Base-by-base conservation (phyloP, 2,113 vertebrate genomes). In the Chaetura pelagica region DNA sequence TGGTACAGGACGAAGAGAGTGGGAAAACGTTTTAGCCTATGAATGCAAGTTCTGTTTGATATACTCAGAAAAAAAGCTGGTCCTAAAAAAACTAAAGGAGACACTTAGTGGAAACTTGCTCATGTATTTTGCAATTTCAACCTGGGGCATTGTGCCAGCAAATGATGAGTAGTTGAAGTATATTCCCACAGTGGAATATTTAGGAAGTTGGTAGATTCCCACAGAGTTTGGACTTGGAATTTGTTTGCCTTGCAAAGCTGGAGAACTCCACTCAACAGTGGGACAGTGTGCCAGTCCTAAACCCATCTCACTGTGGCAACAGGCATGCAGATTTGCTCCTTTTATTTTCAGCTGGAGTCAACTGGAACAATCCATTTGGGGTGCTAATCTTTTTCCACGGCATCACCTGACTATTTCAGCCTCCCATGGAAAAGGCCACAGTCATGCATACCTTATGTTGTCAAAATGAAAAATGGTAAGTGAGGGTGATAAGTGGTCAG, bases 271-370 rank as follows among this genome's bases (percentile, higher is more conserved):
- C 44, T 85, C 35, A 13, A 11, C 19, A 5, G 64, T 0, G 6
- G 49, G 61, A 22, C 27, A 30, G 66, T 3, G n/a, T 24, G 72
- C 42, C 58, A 59, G 63, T 80, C n/a, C 51, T 32, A 48, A 91
- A 57, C 30, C 34, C 59, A 17, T 59, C 0, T 11, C 57, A 17
- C 44, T 69, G 89, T 12, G 4, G 58, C 74, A 27, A 20, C 2
- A 9, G 42, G 58, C 48, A 13, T 5, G 0, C 0, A 4, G 34
- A 42, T 77, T 34, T 1, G 5, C 51, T 42, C 46, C 69, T 74
- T 55, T 40, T 55, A 52, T 84, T 90, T 93, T 87, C 68, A 75
- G 21, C 32, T 49, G 87, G 64, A n/a, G 95, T 84, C 75, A 32
- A 4, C 58, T 71, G 90, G 46, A 67, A 67, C 38, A 58, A 54